Conservation (phyloP, 2,888 invertebrate genomes). For the Pachliopta kotzebuea region DNA sequence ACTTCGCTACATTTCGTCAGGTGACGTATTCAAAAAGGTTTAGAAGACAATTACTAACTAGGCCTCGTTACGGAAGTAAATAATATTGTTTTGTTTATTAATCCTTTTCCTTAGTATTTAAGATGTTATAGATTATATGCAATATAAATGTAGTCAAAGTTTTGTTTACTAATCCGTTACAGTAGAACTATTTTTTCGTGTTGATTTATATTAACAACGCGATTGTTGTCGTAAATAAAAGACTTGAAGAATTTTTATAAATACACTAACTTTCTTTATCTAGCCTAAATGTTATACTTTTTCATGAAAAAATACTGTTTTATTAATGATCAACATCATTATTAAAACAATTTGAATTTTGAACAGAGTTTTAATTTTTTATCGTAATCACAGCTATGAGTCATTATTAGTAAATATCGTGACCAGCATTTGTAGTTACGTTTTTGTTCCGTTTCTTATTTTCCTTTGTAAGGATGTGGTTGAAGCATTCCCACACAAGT, state of each 20-base stretch:
- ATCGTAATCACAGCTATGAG: conserved; percentile 8
- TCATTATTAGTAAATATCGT: conserved; percentile 29
- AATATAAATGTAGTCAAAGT: too few relatives aligned
- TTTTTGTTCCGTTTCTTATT: conserved; percentile 41
- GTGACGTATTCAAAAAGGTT: conserved; percentile 26
- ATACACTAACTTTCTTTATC: too few relatives aligned
- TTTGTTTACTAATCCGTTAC: too few relatives aligned
- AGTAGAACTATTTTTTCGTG: not conserved
- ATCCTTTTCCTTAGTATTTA: not conserved
- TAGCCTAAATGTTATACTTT: too few relatives aligned
- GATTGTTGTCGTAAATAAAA: too few relatives aligned
- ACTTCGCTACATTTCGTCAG: conserved; percentile 18
- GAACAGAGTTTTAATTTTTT: not conserved
- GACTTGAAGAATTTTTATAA: too few relatives aligned
- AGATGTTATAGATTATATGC: too few relatives aligned
- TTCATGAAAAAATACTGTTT: too few relatives aligned
- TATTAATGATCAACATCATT: too few relatives aligned
- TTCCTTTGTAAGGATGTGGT: conserved; percentile 48
- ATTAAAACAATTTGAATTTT: not conserved
- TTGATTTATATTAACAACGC: not conserved
- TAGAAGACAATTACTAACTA: conserved; percentile 23
- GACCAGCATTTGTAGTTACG: conserved; percentile 34
- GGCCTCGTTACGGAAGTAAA: conserved; percentile 19
- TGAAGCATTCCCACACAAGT: conserved; percentile 74
- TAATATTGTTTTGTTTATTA: not conserved